Evolutionary conservation across 2,888 invertebrate species (phyloP), one percentile per base, ranked within the genome.

Genomic region (Dichetophora obliterata): DNA sequence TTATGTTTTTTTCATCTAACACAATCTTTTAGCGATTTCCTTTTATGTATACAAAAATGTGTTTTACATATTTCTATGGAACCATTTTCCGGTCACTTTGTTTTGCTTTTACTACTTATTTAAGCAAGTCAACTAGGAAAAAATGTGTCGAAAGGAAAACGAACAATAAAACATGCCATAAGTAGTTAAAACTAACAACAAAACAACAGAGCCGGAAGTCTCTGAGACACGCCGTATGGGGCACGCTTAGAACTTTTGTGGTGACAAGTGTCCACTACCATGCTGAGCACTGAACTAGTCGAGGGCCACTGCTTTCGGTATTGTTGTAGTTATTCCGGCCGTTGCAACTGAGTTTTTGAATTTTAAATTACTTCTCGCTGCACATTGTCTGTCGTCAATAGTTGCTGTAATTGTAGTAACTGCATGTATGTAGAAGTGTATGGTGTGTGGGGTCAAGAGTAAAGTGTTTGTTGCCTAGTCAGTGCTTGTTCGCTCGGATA

Each of bases 281-380:
- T n/a, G 48, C 24, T 9, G 68, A 16, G 43, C 48, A 68, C 24
- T 68, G 48, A 68, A 43, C 48, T 37, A 68, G 43, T 48, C 48
- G 22, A 48, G 19, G 59, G n/a, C 61, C 34, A 31, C 8, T 54
- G 71, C n/a, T 57, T n/a, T 34, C 22, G n/a, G 9, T 37, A 16
- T 37, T 37, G 37, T 59, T 34, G 70, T 31, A 16, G n/a, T 52
- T n/a, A 37, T 59, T 61, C 14, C 54, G 52, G 54, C 16, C 61
- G 34, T 22, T 61, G 61, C 61, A 72, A 72, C 61, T 59, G 59
- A 59, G 48, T 72, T 71, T 65, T 69, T 57, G 70, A 70, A 70
- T 70, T 57, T 57, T 52, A 54, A 57, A 34, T 70, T 52, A n/a
- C 54, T 31, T n/a, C 70, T 54, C 54, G 54, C 59, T 24, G 14